Evolutionary conservation across 2,888 invertebrate genomes (phyloP).

Genomic region (Ptilodon capucinus): DNA sequence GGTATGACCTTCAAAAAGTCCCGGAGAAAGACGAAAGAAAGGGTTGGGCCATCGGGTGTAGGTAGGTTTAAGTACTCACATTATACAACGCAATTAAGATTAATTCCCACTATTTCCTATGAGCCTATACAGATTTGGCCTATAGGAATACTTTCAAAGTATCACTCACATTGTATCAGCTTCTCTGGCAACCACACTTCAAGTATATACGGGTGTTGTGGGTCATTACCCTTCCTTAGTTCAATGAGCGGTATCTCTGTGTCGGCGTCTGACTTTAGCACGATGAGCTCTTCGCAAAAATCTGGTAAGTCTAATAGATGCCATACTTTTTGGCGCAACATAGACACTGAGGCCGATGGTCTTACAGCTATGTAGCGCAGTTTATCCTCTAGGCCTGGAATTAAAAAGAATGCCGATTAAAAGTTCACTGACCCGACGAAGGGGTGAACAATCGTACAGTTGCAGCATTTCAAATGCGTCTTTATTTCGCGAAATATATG

Average conservation of each 20-base stretch:
- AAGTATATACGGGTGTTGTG: conserved; percentile 62
- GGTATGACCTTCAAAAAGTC: too few relatives aligned
- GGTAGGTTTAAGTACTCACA: too few relatives aligned
- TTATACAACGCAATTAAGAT: too few relatives aligned
- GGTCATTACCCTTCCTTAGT: conserved; percentile 66
- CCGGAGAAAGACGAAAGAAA: too few relatives aligned
- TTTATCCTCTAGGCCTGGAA: conserved; percentile 54
- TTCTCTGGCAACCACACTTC: conserved; percentile 66
- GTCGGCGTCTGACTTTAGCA: conserved; percentile 54
- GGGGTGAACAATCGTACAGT: too few relatives aligned
- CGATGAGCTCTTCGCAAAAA: conserved; percentile 70
- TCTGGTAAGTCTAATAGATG: conserved; percentile 68
- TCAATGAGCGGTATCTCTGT: conserved; percentile 60
- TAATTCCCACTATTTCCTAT: too few relatives aligned
- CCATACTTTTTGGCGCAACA: conserved; percentile 72
- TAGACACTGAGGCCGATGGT: conserved; percentile 58
- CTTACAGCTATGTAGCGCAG: conserved; percentile 66
- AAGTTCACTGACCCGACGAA: too few relatives aligned
- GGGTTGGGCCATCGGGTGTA: too few relatives aligned
- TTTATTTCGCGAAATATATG: too few relatives aligned
- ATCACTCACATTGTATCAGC: conserved; percentile 35
- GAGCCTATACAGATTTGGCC: too few relatives aligned
- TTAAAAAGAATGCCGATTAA: background rate
- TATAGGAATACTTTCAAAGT: background rate
- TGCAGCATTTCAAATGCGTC: too few relatives aligned